Base-by-base conservation (phyloP, 2,888 invertebrate species). In the Sesamia inferens region DNA sequence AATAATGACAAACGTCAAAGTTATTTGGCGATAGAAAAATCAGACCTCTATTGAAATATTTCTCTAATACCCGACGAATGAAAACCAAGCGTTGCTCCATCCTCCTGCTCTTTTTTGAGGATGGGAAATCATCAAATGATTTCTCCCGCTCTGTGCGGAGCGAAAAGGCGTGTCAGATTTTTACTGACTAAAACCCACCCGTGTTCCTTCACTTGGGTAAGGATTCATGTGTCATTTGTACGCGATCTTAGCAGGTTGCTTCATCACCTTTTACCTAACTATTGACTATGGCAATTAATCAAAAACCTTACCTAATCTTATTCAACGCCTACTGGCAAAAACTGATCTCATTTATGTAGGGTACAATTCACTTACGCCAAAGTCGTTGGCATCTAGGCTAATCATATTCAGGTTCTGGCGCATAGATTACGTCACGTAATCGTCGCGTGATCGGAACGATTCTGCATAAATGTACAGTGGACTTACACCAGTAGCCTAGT, bases 341-440 rank as follows among this genome's bases (percentile, higher is more conserved):
- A 63, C 59, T 68, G 70, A 78, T 65, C 54, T 47, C 74, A 68
- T 24, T 71, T 68, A 77, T 77, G 76, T 79, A 72, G 73, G 68
- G 51, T 68, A 73, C 79, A 78, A 78, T 76, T 72, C 72, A 78
- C 78, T 84, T 72, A 70, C 71, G 68, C 71, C 48, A 65, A 78
- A 79, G 83, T 65, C 67, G 79, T 72, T 71, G 74, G 76, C 81
- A 90, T 91, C 88, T 89, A 85, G 92, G 91, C 86, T 92, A 92
- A 92, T 90, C 81, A 83, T 82, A 90, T 92, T 89, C 91, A 87
- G 86, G 87, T 88, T 89, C 86, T 88, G 85, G 85, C 86, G 85
- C 84, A 87, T 73, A 84, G 81, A 81, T 92, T 92, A 91, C 89
- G 89, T 92, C 87, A 90, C 72, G 55, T 70, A 71, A 51, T 62